Evolutionary conservation across 2,113 vertebrate genomes (phyloP).

Genomic region (Alaudala cheleensis): DNA sequence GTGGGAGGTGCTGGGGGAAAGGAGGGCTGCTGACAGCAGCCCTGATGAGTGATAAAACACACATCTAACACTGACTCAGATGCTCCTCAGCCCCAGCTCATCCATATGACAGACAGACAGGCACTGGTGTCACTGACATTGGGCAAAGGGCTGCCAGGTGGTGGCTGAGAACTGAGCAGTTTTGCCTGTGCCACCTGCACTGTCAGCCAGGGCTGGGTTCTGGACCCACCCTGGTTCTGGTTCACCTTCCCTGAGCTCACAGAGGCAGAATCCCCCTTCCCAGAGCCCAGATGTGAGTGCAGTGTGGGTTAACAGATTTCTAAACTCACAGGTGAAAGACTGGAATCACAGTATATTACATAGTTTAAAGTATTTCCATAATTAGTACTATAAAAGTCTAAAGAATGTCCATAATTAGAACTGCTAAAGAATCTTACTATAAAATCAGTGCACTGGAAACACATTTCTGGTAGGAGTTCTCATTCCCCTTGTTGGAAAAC

Average conservation of each 20-base stretch:
- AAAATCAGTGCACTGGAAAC: background rate
- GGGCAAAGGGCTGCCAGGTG: background rate
- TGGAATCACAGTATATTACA: background rate
- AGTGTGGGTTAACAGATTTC: background rate
- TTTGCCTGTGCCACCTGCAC: background rate
- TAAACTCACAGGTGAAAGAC: background rate
- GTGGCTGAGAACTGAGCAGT: background rate
- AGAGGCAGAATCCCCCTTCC: conserved; percentile 15
- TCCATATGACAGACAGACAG: background rate
- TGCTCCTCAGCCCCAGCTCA: background rate
- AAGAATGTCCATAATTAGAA: background rate
- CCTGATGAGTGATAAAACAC: background rate
- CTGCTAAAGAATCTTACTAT: background rate
- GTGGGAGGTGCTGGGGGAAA: background rate
- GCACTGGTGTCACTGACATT: conserved; percentile 1
- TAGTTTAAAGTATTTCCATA: background rate
- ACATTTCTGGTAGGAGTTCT: background rate
- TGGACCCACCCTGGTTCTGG: too few species aligned
- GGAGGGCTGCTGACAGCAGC: background rate
- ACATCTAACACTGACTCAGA: background rate
- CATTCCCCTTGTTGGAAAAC: background rate
- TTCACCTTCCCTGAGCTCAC: background rate
- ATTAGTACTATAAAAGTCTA: background rate
- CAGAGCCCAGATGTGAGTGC: background rate
- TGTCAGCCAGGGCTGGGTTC: background rate